phyloP scores from a whole-genome alignment of 2,113 vertebrate species.

The Arvicanthis niloticus region DNA sequence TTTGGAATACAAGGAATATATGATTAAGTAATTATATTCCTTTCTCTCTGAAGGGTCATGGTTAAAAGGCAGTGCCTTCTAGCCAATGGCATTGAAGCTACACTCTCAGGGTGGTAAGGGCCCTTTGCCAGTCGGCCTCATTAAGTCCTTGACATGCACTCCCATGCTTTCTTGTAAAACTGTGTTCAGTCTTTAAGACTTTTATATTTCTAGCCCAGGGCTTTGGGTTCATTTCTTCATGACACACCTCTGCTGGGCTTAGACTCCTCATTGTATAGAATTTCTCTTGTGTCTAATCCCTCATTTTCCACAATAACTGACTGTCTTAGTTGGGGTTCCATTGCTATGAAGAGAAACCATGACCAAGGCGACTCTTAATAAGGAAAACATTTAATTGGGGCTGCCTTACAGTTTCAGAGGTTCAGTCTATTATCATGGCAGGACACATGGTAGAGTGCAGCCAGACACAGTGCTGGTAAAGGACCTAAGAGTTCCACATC shows the following conservation, averaged over 20 bases:
- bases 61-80: conserved; percentile 63
- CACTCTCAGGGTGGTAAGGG: conserved; percentile 45
- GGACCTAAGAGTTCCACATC: too few species aligned
- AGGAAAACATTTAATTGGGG: too few species aligned
- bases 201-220: conserved; percentile 56
- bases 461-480: too few species aligned
- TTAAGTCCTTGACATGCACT: conserved; percentile 53
- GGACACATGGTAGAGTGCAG: too few species aligned
- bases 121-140: conserved; percentile 66
- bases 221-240: neutral
- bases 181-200: conserved; percentile 52
- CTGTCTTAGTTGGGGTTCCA: neutral
- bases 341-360: too few species aligned
- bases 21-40: conserved; percentile 76
- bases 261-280: neutral
- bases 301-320: neutral
- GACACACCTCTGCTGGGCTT: neutral
- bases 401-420: too few species aligned
- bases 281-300: conserved; percentile 29
- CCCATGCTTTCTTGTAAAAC: conserved; percentile 43
- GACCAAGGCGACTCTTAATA: too few species aligned
- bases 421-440: too few species aligned
- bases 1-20: conserved; percentile 75
- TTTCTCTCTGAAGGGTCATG: conserved; percentile 74
- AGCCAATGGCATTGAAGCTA: conserved; percentile 56